These are phyloP conservation scores for Lasius platythorax DNA, from an alignment of 2,888 invertebrate genomes.

Conservation along the genomic window DNA sequence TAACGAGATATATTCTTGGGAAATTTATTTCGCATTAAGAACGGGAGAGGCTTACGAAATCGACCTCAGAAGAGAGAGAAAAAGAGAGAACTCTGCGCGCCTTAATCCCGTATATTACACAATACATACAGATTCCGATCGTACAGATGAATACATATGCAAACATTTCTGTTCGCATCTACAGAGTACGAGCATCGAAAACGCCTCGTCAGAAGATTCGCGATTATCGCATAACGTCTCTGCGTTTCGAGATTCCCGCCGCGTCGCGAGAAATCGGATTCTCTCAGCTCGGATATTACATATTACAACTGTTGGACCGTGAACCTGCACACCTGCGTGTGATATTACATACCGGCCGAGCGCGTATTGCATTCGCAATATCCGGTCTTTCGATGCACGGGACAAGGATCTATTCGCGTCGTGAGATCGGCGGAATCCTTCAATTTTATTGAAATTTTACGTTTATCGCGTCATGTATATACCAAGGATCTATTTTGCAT, in stretches of 20 bases:
- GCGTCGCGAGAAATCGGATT: constrained; percentile 30
- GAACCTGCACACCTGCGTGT: constrained; percentile 60
- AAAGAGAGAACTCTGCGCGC: constrained; percentile 11
- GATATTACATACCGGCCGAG: constrained; percentile 73
- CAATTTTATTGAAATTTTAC: neutral
- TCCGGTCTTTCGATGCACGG: constrained; percentile 1
- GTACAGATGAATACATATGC: neutral
- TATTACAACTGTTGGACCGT: constrained; percentile 73
- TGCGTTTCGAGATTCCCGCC: constrained; percentile 31
- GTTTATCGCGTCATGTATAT: neutral
- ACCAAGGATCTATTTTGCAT: no score
- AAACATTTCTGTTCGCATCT: neutral
- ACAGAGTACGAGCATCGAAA: neutral
- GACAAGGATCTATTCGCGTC: neutral
- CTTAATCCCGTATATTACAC: constrained; percentile 19
- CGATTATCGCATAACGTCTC: constrained; percentile 21
- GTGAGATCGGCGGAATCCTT: neutral
- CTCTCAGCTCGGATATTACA: constrained; percentile 69
- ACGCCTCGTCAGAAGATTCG: neutral
- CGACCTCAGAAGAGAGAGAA: neutral
- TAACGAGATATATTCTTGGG: constrained; percentile 4
- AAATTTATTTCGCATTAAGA: constrained; percentile 35
- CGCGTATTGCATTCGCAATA: constrained; percentile 21
- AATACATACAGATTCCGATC: neutral
- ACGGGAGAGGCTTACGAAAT: constrained; percentile 18